A percentile compares a stretch with the other conserved stretches of the same genome.
phyloP scores from a whole-genome alignment of 2,888 invertebrate species.

The Ophion ellenae region DNA sequence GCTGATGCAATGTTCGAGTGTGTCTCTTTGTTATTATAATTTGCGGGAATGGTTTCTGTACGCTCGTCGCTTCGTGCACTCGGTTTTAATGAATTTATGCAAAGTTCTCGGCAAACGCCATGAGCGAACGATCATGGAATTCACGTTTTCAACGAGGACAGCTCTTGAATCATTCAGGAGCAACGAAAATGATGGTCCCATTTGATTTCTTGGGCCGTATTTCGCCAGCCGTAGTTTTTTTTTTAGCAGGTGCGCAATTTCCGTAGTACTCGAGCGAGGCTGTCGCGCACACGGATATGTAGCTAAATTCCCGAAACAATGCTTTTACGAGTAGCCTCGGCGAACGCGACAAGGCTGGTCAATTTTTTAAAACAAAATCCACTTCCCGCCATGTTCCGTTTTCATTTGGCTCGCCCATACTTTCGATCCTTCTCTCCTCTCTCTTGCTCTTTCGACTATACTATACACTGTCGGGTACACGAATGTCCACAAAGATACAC shows the following conservation, averaged over 20 bases:
- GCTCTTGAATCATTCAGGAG: not conserved
- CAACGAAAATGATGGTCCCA: not conserved
- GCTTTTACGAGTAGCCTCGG: conserved; percentile 5
- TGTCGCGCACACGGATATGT: not conserved
- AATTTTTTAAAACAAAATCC: conserved; percentile 42
- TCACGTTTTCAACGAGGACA: not conserved
- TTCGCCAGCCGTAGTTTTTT: not conserved
- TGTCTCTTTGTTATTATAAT: conserved; percentile 1
- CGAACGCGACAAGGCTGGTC: conserved; percentile 13
- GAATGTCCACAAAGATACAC: conserved; percentile 8
- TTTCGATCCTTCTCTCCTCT: conserved; percentile 4
- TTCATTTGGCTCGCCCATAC: conserved; percentile 20
- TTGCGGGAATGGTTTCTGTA: not conserved
- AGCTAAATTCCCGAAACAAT: not conserved
- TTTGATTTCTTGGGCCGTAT: not conserved
- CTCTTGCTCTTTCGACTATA: not conserved
- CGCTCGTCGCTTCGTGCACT: not conserved
- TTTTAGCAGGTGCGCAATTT: not conserved
- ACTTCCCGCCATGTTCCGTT: conserved; percentile 26
- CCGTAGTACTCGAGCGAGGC: not conserved
- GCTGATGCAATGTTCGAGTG: not conserved
- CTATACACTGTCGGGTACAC: not conserved
- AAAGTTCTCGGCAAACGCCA: not conserved
- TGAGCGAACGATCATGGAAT: not conserved
- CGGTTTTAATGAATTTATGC: not conserved